A percentile compares a stretch with the other conserved stretches of the same genome.
These are phyloP conservation scores for Dermolepida albohirtum DNA, from an alignment of 2,888 invertebrate genomes.

Conservation along the genomic window DNA sequence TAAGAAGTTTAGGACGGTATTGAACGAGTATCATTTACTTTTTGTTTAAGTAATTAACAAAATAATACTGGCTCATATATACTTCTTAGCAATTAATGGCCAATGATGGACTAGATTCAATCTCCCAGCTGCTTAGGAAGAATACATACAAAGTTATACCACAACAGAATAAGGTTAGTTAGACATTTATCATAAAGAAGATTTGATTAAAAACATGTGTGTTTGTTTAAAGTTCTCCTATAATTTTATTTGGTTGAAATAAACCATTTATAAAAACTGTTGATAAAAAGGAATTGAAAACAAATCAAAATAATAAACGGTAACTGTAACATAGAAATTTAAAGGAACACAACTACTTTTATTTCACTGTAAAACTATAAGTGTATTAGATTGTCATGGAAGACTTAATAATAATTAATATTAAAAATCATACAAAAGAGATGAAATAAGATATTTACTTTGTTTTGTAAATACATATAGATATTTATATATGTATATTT, in stretches of 20 bases:
- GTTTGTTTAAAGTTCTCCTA: too few species aligned
- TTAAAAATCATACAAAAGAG: too few species aligned
- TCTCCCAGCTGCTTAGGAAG: conserved; percentile 57
- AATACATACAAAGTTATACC: conserved; percentile 10
- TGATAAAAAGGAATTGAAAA: neutral
- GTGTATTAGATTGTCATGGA: conserved; percentile 20
- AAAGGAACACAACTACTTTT: neutral
- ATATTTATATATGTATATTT: conserved; percentile 10
- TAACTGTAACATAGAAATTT: conserved; percentile 8
- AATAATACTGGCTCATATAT: conserved; percentile 62
- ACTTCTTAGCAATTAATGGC: conserved; percentile 60
- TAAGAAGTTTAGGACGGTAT: conserved; percentile 63
- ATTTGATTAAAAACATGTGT: too few species aligned
- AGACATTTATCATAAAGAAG: too few species aligned
- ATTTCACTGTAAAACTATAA: neutral
- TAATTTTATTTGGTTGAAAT: neutral
- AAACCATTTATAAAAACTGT: neutral
- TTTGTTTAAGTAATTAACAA: conserved; percentile 44
- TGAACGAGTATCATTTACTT: conserved; percentile 59
- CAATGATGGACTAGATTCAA: conserved; percentile 63
- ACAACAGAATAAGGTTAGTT: too few species aligned
- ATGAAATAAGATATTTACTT: conserved; percentile 22
- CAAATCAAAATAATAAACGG: conserved; percentile 2
- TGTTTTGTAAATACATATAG: conserved; percentile 5
- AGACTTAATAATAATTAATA: conserved; percentile 12